Percentiles rank a stretch among this genome's conserved stretches.
Conservation (phyloP, 1,140 invertebrate genomes). For the Apis laboriosa region DNA sequence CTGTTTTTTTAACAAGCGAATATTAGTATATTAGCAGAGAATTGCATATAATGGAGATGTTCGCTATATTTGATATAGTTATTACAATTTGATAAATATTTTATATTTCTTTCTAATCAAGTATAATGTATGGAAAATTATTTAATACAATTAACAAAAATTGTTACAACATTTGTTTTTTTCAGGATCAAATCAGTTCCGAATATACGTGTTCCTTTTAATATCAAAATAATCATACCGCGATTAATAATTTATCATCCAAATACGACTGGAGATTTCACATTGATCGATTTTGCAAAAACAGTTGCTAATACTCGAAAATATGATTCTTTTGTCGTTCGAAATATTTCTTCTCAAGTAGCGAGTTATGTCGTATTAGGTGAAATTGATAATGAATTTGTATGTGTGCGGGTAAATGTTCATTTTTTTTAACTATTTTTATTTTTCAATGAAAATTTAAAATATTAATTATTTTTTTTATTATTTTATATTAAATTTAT, state of each 20-base stretch:
- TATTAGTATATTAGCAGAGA: too few species aligned
- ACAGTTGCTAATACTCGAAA: slow-evolving; percentile 57
- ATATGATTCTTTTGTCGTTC: slow-evolving; percentile 62
- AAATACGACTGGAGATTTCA: slow-evolving; percentile 68
- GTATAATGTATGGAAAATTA: too few species aligned
- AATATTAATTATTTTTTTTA: too few species aligned
- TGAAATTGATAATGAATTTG: slow-evolving; percentile 60
- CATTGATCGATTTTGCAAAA: slow-evolving; percentile 69
- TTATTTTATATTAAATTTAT: too few species aligned
- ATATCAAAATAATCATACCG: slow-evolving; percentile 65
- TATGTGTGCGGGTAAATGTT: slow-evolving; percentile 53
- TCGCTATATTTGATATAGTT: too few species aligned
- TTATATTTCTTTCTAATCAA: not conserved
- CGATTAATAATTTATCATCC: slow-evolving; percentile 62
- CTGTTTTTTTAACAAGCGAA: too few species aligned
- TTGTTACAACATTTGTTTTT: not conserved
- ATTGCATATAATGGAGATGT: too few species aligned
- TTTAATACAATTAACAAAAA: not conserved
- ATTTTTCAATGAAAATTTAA: too few species aligned
- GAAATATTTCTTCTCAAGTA: slow-evolving; percentile 65
- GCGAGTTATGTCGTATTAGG: slow-evolving; percentile 65
- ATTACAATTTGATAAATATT: not conserved
- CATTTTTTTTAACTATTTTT: not conserved
- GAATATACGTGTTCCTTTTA: slow-evolving; percentile 65
- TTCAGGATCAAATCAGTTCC: slow-evolving; percentile 67